Percentiles rank a stretch among this genome's conserved stretches.
These are phyloP conservation scores for Clarias macrocephalus DNA, from an alignment of 2,113 vertebrate genomes.

Conservation along the genomic window DNA sequence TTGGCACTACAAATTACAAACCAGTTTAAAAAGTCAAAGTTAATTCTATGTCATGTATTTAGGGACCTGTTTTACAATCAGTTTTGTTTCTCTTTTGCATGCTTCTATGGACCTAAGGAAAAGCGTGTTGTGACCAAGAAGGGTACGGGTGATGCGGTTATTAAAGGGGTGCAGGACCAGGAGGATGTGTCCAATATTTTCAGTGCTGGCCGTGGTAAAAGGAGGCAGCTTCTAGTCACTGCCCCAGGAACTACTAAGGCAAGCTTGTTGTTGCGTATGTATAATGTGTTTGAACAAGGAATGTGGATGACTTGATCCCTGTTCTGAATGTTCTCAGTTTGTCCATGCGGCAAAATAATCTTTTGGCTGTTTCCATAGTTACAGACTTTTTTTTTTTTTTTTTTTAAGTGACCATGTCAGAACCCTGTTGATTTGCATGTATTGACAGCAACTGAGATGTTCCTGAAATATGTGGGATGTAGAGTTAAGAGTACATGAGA, in stretches of 20 bases:
- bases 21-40: neutral
- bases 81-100: neutral
- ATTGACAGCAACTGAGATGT: neutral
- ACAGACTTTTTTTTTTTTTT: neutral
- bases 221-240: constrained; percentile 87
- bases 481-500: neutral
- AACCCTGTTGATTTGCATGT: neutral
- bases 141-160: constrained; percentile 60
- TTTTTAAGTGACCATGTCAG: neutral
- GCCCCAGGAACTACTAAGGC: constrained; percentile 90
- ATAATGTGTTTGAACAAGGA: neutral
- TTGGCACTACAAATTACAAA: neutral
- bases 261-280: constrained; percentile 46
- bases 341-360: neutral
- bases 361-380: constrained; percentile 10
- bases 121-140: constrained; percentile 86
- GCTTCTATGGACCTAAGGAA: constrained; percentile 71
- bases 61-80: neutral
- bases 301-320: neutral
- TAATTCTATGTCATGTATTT: neutral
- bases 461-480: neutral
- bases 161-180: constrained; percentile 60
- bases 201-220: constrained; percentile 77
- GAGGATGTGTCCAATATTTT: constrained; percentile 68
- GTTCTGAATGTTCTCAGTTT: neutral